phyloP scores from a whole-genome alignment of 2,888 invertebrate genomes.

The Agriotes lineatus region DNA sequence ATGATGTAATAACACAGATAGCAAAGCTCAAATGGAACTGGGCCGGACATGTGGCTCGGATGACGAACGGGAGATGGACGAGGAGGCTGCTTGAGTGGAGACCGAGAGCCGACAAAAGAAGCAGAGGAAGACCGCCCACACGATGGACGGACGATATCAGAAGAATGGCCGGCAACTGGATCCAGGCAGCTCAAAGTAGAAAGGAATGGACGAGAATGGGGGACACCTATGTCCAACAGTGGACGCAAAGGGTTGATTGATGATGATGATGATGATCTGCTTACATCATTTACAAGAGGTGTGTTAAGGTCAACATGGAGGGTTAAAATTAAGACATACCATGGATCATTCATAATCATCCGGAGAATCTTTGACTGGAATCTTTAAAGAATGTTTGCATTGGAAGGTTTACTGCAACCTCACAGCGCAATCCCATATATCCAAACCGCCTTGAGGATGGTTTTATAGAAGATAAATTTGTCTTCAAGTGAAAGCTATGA shows the following conservation, averaged over 20 bases:
- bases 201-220: neutral
- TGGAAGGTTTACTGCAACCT: no score
- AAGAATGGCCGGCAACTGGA: slow-evolving; percentile 25
- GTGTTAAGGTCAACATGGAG: no score
- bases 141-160: slow-evolving; percentile 38
- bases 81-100: slow-evolving; percentile 42
- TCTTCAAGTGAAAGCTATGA: no score
- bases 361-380: no score
- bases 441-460: no score
- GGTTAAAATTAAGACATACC: no score
- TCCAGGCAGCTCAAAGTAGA: slow-evolving; percentile 8
- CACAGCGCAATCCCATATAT: no score
- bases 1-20: no score
- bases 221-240: slow-evolving; percentile 25
- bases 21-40: slow-evolving; percentile 45
- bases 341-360: no score
- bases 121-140: slow-evolving; percentile 34
- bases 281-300: no score
- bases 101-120: slow-evolving; percentile 41
- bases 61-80: slow-evolving; percentile 40
- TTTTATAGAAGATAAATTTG: no score
- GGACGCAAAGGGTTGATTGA: slow-evolving; percentile 20
- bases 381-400: no score
- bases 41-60: slow-evolving; percentile 38
- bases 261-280: neutral